A percentile compares a stretch with the other conserved stretches of the same genome.
Conservation (phyloP, 2,797 vertebrate species). For the Tachyglossus aculeatus region DNA sequence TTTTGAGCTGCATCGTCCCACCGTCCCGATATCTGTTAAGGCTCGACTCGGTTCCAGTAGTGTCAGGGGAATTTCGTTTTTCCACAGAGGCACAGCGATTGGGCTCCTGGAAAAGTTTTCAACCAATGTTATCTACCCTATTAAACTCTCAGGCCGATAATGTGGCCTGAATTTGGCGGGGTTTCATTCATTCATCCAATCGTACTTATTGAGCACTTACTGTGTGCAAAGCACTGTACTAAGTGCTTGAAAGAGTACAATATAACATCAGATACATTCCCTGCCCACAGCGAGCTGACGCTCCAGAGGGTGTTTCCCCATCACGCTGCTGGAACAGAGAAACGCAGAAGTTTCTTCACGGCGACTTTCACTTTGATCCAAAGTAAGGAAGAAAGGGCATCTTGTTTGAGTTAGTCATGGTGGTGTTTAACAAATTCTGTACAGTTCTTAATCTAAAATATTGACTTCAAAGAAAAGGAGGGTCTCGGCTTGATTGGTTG, state of each 20-base stretch:
- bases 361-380: constrained; percentile 51
- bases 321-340: constrained; percentile 48
- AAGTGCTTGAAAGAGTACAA: too few species aligned
- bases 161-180: constrained; percentile 37
- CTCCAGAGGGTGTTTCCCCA: constrained; percentile 55
- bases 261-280: too few species aligned
- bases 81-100: constrained; percentile 14
- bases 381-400: constrained; percentile 39
- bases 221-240: too few species aligned
- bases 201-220: too few species aligned
- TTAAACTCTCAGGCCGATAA: constrained; percentile 62
- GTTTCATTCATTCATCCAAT: too few species aligned
- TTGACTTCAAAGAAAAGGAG: constrained; percentile 51
- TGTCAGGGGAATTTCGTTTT: constrained; percentile 27
- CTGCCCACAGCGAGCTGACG: too few species aligned
- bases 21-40: constrained; percentile 28
- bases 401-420: constrained; percentile 58
- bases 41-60: constrained; percentile 35
- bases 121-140: constrained; percentile 38
- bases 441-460: constrained; percentile 52
- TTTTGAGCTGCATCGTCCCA: constrained; percentile 4
- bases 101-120: constrained; percentile 32
- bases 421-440: constrained; percentile 54
- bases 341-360: constrained; percentile 38
- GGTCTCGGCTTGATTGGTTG: constrained; percentile 33